Evolutionary conservation across 2,888 invertebrate species (phyloP).

Genomic region (Imbricaverruca yamaguchii): DNA sequence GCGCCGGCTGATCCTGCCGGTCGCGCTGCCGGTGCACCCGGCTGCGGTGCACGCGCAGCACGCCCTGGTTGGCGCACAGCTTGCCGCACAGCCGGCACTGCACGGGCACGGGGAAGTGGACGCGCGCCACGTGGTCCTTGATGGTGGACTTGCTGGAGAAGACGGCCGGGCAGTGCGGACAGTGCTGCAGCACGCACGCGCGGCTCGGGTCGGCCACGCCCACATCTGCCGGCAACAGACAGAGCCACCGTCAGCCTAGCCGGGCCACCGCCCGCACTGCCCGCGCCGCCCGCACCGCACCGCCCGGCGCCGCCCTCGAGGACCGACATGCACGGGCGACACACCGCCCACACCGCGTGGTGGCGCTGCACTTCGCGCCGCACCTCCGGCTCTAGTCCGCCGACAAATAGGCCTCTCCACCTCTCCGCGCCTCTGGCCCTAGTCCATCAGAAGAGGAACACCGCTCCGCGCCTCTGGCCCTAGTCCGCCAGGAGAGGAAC

Average conservation of each 20-base stretch:
- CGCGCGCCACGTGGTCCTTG: conserved; percentile 21
- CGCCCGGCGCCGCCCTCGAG: neutral
- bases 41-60: conserved; percentile 21
- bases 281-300: neutral
- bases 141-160: conserved; percentile 21
- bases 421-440: too few relatives aligned
- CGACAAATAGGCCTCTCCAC: too few relatives aligned
- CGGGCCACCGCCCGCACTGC: neutral
- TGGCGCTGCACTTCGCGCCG: too few relatives aligned
- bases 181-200: neutral
- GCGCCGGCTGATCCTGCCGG: neutral
- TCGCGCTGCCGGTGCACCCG: conserved; percentile 8
- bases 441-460: neutral
- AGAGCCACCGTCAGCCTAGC: neutral
- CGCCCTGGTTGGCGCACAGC: conserved; percentile 18
- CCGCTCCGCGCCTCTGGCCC: neutral
- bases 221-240: neutral
- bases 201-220: neutral
- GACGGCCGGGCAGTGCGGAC: conserved; percentile 13
- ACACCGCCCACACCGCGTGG: too few relatives aligned
- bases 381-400: too few relatives aligned
- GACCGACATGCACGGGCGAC: too few relatives aligned
- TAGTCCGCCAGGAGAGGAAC: too few relatives aligned
- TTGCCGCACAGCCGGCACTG: conserved; percentile 14
- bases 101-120: conserved; percentile 6